Conservation (phyloP, 2,797 vertebrate species). For the Sebastolobus altivelis region DNA sequence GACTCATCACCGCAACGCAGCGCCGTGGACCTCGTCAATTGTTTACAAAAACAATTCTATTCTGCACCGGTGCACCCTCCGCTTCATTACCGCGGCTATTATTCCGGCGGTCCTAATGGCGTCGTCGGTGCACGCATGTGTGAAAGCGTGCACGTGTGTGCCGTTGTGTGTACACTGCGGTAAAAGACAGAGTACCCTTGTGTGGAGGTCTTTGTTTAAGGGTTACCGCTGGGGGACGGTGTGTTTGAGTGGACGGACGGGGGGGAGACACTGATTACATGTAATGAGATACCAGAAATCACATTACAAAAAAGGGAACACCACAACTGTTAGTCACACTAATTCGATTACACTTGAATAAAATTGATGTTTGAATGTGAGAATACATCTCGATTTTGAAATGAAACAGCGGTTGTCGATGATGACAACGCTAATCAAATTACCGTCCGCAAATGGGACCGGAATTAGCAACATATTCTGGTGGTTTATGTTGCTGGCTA, state of each 20-base stretch:
- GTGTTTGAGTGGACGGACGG: constrained; percentile 1
- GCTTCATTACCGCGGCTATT: constrained; percentile 75
- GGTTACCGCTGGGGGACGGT: constrained; percentile 32
- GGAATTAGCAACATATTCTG: constrained; percentile 43
- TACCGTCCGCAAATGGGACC: constrained; percentile 11
- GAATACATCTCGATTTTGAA: constrained; percentile 38
- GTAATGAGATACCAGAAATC: constrained; percentile 68
- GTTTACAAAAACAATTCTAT: constrained; percentile 71
- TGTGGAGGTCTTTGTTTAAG: constrained; percentile 61
- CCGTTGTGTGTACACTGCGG: background rate
- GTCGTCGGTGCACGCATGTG: constrained; percentile 23
- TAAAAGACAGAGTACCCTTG: constrained; percentile 44
- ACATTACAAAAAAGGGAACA: constrained; percentile 48
- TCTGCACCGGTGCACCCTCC: constrained; percentile 65
- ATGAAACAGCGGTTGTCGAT: constrained; percentile 5
- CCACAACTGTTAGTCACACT: constrained; percentile 12
- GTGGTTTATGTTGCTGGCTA: constrained; percentile 32
- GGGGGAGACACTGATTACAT: constrained; percentile 55
- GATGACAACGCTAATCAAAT: constrained; percentile 26
- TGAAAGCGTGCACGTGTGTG: constrained; percentile 22
- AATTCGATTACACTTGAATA: constrained; percentile 39
- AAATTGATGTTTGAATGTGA: constrained; percentile 42
- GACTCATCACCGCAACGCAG: constrained; percentile 52
- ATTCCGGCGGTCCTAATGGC: constrained; percentile 66
- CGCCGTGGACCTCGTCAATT: constrained; percentile 49